phyloP scores from a whole-genome alignment of 2,888 invertebrate genomes.

The Lysandra bellargus region DNA sequence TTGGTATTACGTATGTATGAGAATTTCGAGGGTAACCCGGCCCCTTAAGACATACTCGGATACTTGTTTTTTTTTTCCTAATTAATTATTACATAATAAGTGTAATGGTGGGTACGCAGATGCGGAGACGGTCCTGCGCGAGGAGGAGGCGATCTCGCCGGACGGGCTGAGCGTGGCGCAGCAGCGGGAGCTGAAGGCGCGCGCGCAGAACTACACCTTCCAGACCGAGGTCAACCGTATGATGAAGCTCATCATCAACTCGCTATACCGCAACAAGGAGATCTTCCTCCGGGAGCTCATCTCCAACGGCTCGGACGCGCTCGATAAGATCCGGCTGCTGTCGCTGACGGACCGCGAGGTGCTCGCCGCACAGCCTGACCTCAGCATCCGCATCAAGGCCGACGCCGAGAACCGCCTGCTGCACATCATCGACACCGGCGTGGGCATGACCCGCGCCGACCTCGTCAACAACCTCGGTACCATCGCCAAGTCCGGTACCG shows the following conservation, averaged over 20 bases:
- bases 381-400: conserved; percentile 94
- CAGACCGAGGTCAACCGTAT: conserved; percentile 99
- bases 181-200: conserved; percentile 93
- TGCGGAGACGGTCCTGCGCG: conserved; percentile 93
- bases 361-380: conserved; percentile 88
- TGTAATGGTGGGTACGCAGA: conserved; percentile 75
- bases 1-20: too few relatives aligned
- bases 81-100: too few relatives aligned
- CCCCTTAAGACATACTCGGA: too few relatives aligned
- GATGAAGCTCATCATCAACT: conserved; percentile 99
- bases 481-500: conserved; percentile 98
- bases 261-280: conserved; percentile 99
- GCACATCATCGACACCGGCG: conserved; percentile 97
- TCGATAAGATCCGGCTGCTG: conserved; percentile 97
- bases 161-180: conserved; percentile 97
- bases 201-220: conserved; percentile 93
- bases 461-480: conserved; percentile 98
- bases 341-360: conserved; percentile 93
- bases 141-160: conserved; percentile 97
- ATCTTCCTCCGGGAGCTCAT: conserved; percentile 98
- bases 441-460: conserved; percentile 98
- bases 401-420: conserved; percentile 95
- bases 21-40: too few relatives aligned
- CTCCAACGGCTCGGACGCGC: conserved; percentile 99
- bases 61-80: too few relatives aligned